Evolutionary conservation across 23 tunicate genomes (phyloP).

Genomic region (Ciona savignyi): DNA sequence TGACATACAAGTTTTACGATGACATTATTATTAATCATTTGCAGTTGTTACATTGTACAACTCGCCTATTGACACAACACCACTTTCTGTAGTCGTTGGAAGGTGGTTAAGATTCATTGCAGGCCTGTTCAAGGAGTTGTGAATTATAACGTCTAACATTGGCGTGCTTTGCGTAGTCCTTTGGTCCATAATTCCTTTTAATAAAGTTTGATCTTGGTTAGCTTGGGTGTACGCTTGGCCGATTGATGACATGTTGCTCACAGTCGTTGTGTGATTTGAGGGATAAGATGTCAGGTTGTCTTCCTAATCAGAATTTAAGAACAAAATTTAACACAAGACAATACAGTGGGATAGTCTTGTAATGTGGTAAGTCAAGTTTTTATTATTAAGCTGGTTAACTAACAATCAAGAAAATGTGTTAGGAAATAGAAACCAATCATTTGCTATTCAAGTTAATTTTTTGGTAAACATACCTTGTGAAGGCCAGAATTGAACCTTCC

Average conservation of each 20-base stretch:
- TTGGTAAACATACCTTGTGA: conserved; percentile 21
- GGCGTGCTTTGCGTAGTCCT: not conserved
- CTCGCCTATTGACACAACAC: not conserved
- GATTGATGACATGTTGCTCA: not conserved
- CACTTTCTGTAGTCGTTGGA: not conserved
- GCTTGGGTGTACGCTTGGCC: not conserved
- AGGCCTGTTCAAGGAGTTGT: no score
- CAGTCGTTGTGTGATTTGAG: not conserved
- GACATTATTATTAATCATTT: not conserved
- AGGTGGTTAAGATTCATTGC: not conserved
- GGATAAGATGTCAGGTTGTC: no score
- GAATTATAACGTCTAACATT: not conserved
- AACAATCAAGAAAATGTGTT: no score
- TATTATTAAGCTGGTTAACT: no score
- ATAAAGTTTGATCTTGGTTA: not conserved
- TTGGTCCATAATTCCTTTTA: not conserved
- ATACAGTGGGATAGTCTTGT: no score
- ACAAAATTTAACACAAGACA: no score
- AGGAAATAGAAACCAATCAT: no score
- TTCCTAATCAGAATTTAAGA: no score
- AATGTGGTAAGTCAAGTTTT: no score
- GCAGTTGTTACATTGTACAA: not conserved
- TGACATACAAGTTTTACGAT: not conserved
- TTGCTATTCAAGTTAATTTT: no score
- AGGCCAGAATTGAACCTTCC: conserved; percentile 89